Conservation (phyloP, 2,888 invertebrate species). For the Rhamnusium bicolor region DNA sequence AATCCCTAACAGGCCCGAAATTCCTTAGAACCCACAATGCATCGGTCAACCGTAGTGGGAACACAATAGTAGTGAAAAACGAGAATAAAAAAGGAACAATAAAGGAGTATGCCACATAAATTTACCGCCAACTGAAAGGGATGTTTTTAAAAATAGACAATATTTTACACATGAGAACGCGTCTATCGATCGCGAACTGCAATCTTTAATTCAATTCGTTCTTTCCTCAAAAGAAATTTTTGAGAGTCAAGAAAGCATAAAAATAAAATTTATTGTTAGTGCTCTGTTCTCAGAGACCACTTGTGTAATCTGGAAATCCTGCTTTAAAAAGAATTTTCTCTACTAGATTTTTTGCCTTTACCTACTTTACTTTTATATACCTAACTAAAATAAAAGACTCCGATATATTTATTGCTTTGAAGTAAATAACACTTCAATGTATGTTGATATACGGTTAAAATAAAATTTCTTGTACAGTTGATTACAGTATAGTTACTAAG, state of each 20-base stretch:
- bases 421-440: not conserved
- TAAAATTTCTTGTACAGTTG: not conserved
- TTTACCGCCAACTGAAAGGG: slow-evolving; percentile 38
- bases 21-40: slow-evolving; percentile 20
- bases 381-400: not conserved
- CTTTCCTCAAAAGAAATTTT: slow-evolving; percentile 39
- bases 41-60: slow-evolving; percentile 18
- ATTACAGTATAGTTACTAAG: not conserved
- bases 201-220: slow-evolving; percentile 43
- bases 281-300: slow-evolving; percentile 18
- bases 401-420: not conserved
- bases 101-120: slow-evolving; percentile 39
- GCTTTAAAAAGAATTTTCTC: not conserved
- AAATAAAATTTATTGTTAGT: slow-evolving; percentile 48
- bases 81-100: slow-evolving; percentile 32
- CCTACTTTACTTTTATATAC: not conserved
- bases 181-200: slow-evolving; percentile 37
- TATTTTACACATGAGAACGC: slow-evolving; percentile 46
- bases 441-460: not conserved
- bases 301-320: not conserved
- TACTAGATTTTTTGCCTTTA: not conserved
- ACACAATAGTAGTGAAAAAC: slow-evolving; percentile 10
- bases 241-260: slow-evolving; percentile 43
- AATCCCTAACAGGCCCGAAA: slow-evolving; percentile 12
- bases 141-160: slow-evolving; percentile 50